These are phyloP conservation scores for Saguinus midas DNA, from an alignment of 2,113 vertebrate species.

Conservation along the genomic window DNA sequence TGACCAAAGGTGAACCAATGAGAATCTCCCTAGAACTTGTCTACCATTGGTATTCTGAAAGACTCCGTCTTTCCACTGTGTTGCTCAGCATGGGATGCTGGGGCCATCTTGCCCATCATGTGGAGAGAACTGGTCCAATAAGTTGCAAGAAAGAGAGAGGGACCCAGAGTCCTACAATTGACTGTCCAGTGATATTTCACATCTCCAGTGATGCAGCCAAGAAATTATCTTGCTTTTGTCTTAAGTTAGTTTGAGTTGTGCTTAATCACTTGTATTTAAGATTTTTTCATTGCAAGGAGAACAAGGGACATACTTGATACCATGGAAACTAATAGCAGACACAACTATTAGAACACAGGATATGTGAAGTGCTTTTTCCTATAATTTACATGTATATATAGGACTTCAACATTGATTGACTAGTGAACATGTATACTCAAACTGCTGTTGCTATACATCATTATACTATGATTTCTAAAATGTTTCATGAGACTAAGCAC, in stretches of 20 bases:
- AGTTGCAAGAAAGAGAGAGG: neutral
- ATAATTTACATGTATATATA: neutral
- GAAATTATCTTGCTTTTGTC: neutral
- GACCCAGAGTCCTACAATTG: neutral
- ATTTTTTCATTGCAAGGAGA: constrained; percentile 13
- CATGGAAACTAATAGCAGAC: neutral
- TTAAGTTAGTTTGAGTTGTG: neutral
- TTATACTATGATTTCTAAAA: neutral
- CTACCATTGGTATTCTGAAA: neutral
- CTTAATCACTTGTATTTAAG: neutral
- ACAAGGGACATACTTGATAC: neutral
- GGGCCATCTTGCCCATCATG: neutral
- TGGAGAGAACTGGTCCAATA: neutral
- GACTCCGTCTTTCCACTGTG: neutral
- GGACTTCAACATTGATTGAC: neutral
- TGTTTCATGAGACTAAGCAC: neutral
- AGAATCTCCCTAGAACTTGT: neutral
- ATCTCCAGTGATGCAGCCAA: neutral
- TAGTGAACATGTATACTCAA: neutral
- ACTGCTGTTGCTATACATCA: neutral
- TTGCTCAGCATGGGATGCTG: neutral
- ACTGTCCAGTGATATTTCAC: neutral
- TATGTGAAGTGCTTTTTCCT: neutral
- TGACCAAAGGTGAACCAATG: neutral
- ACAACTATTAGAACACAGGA: neutral